Evolutionary conservation across 2,113 vertebrate species (phyloP), one percentile per base, ranked within the genome.

Genomic region (Chloebia gouldiae): DNA sequence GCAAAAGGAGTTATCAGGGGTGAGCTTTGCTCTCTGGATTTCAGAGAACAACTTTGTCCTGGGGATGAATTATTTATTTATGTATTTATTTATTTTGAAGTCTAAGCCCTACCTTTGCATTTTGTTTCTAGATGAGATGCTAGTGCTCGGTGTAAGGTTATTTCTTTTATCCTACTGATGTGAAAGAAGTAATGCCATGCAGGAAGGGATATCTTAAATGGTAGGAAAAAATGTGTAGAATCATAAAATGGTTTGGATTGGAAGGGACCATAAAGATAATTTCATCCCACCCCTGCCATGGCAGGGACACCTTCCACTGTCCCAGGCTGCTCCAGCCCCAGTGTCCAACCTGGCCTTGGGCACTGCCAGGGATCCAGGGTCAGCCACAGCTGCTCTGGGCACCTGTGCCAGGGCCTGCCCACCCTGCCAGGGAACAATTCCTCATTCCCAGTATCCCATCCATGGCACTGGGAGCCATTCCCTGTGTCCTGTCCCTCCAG

Each of bases 271-370:
- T 35, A 31, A 31, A 31, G 17, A 3, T 13, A 11, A 37, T 3
- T 5, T 2, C 0, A 8, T 33, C 0, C 21, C 21, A 35, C 16
- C 15, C 5, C 30, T 1, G 14, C 35, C 76, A 16, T 9, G 22
- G 2, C 59, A 80, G 86, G 66, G 50, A 37, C 50, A 13, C 18
- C 68, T 81, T 0, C 18, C 59, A 27, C 5, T 27, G 33, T 10
- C 31, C 59, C 86, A 88, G 35, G 63, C 33, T 64, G 31, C 64
- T 61, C 73, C 9, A 77, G 22, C 72, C 63, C 72, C 31, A 9
- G 0, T 56, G 63, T 17, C 56, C 85, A 87, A 0, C 30, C 56
- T 70, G 65, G 20, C 72, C 84, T 61, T 45, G 84, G 56, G 6
- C 64, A 86, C 73, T 78, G 20, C 63, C 83, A 77, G 83, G 63